phyloP scores from a whole-genome alignment of 2,797 vertebrate species.

The Sphenodon punctatus region DNA sequence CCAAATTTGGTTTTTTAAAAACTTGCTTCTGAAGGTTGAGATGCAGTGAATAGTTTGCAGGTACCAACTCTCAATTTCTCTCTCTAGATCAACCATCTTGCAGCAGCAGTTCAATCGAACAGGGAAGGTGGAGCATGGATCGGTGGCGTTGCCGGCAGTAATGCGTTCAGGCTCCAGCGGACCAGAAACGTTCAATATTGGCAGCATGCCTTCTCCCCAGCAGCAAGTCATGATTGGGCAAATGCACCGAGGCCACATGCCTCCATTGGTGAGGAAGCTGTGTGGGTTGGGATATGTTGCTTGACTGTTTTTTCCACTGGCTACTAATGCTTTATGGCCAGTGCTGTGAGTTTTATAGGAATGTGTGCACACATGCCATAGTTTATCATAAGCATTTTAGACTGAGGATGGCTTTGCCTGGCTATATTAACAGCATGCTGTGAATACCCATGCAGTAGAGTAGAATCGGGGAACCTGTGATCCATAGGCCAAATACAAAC shows the following conservation, averaged over 20 bases:
- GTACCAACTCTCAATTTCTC: background rate
- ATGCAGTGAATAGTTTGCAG: background rate
- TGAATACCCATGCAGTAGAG: no score
- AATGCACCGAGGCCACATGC: constrained; percentile 98
- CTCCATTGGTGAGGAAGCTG: constrained; percentile 88
- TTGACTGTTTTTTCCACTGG: no score
- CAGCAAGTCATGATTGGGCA: constrained; percentile 95
- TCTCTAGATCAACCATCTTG: constrained; percentile 89
- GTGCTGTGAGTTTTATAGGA: background rate
- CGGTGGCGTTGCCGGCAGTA: constrained; percentile 91
- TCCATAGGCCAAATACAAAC: no score
- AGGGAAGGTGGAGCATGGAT: constrained; percentile 92
- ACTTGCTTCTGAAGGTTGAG: no score
- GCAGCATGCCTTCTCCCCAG: constrained; percentile 94
- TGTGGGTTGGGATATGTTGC: background rate
- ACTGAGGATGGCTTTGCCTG: no score
- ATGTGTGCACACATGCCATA: background rate
- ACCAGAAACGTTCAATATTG: constrained; percentile 92
- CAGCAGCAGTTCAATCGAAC: constrained; percentile 97
- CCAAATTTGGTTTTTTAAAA: no score
- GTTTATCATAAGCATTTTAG: no score
- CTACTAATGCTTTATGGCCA: no score
- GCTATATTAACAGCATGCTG: no score
- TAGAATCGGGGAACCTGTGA: no score
- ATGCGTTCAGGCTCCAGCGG: constrained; percentile 95